Base-by-base conservation (phyloP, 1,140 invertebrate genomes). In the Himalopsyche phryganea region DNA sequence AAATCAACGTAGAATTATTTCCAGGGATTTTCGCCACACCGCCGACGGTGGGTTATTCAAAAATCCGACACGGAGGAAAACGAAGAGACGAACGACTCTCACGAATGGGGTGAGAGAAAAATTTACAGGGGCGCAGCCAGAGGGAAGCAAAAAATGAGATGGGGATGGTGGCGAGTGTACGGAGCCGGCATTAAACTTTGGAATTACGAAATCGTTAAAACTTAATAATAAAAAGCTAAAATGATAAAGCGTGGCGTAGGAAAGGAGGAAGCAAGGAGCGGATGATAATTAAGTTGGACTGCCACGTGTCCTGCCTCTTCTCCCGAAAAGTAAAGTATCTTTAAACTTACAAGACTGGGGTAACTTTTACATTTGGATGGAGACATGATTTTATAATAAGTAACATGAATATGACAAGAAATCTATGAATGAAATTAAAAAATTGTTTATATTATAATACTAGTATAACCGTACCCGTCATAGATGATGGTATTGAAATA, bases 201-300 rank as follows among this genome's bases (percentile, higher is more conserved):
- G 61, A 63, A 63, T 63, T 63, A 63, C 61, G 61, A 50, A 63
- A 60, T 63, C 61, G 61, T 63, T 63, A 63, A 63, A 63, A 63
- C 61, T 63, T 63, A 63, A 63, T 63, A 63, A 63, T 63, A 63
- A 63, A 63, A 63, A 63, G 61, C 61, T 63, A 60, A 63, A 63
- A 63, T 54, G 57, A 59, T 54, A 59, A 58, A 58, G 42, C 61
- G 49, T 15, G 28, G 42, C 28, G 60, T 17, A 28, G 6, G 14
- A 36, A 6, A 17, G 54, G 33, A 14, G 49, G 49, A 13, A 38
- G 9, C 4, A n/a, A 33, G 35, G 57, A 60, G 54, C 57, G 48
- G 58, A 63, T 60, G 61, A 58, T 63, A 63, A 63, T 63, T 60
- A 53, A 63, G 61, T 63, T 60, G 56, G 55, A 50, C 48, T 49